phyloP scores from a whole-genome alignment of 2,797 vertebrate genomes.

The Carduelis carduelis region DNA sequence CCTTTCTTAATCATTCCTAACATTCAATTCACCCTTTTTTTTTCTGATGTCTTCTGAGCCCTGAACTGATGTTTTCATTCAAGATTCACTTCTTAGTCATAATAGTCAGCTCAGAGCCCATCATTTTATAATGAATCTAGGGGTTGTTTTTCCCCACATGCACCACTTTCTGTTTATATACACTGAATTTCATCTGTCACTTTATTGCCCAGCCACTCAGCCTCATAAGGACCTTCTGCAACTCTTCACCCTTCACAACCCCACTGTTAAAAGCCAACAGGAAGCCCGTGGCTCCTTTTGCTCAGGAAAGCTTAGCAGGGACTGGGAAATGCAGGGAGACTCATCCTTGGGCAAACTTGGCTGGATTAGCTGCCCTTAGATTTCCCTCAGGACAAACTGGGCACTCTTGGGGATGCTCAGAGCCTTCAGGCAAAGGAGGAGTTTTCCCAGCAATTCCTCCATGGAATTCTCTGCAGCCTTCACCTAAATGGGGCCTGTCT shows the following conservation, averaged over 20 bases:
- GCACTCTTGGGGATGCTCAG: not conserved
- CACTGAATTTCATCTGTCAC: conserved; percentile 46
- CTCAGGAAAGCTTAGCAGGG: not conserved
- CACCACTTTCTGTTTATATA: conserved; percentile 38
- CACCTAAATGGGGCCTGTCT: not conserved
- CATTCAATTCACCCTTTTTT: not conserved
- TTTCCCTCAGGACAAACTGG: not conserved
- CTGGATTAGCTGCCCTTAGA: not conserved
- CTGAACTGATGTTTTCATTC: conserved; percentile 29
- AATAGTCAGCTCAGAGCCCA: not conserved
- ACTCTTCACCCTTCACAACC: conserved; percentile 47
- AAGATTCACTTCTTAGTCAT: not conserved
- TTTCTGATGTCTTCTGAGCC: not conserved
- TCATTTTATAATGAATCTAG: not conserved
- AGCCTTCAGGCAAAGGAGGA: not conserved
- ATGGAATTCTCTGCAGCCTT: not conserved
- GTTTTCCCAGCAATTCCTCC: not conserved
- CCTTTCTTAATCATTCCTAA: not conserved
- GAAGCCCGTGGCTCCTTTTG: not conserved
- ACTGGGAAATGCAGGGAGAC: not conserved
- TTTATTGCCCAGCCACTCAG: conserved; percentile 53
- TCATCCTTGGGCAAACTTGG: not conserved
- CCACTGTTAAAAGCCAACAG: conserved; percentile 40
- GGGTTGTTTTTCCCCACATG: not conserved
- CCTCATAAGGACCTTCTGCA: conserved; percentile 56